Evolutionary conservation across 2,888 invertebrate species (phyloP).

Genomic region (Auanema sp.): DNA sequence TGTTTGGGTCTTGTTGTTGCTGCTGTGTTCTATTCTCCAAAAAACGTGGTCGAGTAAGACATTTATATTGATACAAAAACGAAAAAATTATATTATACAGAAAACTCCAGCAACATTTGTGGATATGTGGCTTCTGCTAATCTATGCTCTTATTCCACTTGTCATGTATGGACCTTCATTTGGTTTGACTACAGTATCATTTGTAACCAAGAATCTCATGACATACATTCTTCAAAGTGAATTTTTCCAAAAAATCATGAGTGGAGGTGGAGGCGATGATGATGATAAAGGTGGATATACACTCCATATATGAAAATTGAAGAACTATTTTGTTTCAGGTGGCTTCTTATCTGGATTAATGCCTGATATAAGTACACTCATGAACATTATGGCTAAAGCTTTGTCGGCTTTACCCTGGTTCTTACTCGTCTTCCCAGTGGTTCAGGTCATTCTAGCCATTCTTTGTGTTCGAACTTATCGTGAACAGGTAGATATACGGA

Average conservation of each 20-base stretch:
- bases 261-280: too few species aligned
- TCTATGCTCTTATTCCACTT: constrained; percentile 33
- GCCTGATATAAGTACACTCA: constrained; percentile 13
- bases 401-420: constrained; percentile 43
- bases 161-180: constrained; percentile 43
- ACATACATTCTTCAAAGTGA: too few species aligned
- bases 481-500: constrained; percentile 29
- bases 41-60: constrained; percentile 23
- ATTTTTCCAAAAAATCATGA: too few species aligned
- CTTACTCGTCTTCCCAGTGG: constrained; percentile 43
- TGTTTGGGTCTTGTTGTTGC: constrained; percentile 42
- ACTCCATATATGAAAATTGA: too few species aligned
- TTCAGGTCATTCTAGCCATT: constrained; percentile 33
- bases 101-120: constrained; percentile 28
- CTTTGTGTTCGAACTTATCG: constrained; percentile 37
- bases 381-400: constrained; percentile 33
- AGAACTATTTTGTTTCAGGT: too few species aligned
- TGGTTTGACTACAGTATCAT: constrained; percentile 34
- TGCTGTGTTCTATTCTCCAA: constrained; percentile 25
- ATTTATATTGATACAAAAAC: neutral
- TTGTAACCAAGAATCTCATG: constrained; percentile 14
- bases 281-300: too few species aligned
- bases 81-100: constrained; percentile 18
- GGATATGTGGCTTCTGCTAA: constrained; percentile 44
- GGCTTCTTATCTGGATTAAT: neutral